Evolutionary conservation across 2,888 invertebrate species (phyloP).

Genomic region (Boloria selene): DNA sequence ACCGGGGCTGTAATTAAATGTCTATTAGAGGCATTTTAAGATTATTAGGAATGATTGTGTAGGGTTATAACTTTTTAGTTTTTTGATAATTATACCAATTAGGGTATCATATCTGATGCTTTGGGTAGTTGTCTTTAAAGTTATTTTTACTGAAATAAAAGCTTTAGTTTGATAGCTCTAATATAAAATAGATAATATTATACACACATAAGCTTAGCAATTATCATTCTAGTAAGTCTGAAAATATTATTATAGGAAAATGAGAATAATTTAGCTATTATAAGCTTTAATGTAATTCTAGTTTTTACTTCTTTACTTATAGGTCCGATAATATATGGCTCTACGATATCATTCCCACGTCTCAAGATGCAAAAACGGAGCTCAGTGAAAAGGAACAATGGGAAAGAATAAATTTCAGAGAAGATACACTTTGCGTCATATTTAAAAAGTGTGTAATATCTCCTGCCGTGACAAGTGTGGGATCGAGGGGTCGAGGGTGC

Average conservation of each 20-base stretch:
- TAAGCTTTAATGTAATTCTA: neutral
- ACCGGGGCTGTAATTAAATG: conserved; percentile 74
- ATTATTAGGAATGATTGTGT: conserved; percentile 72
- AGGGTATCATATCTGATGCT: conserved; percentile 53
- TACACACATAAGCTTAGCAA: no score
- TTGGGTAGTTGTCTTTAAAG: conserved; percentile 50
- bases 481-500: conserved; percentile 53
- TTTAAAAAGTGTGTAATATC: conserved; percentile 59
- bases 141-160: conserved; percentile 10
- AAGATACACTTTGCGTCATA: conserved; percentile 56
- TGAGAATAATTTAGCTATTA: neutral
- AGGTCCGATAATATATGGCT: neutral
- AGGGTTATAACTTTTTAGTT: conserved; percentile 58
- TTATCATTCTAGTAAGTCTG: no score
- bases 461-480: conserved; percentile 72
- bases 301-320: neutral
- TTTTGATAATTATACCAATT: conserved; percentile 63
- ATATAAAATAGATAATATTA: no score
- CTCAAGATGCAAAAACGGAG: conserved; percentile 56
- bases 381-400: conserved; percentile 33
- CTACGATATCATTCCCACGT: conserved; percentile 54
- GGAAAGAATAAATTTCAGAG: conserved; percentile 37
- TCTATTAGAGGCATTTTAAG: conserved; percentile 76
- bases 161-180: no score
- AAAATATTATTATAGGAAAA: no score